Percentiles rank a stretch among this genome's conserved stretches.
Evolutionary conservation across 2,797 vertebrate species (phyloP).

Genomic region (Anguilla anguilla): DNA sequence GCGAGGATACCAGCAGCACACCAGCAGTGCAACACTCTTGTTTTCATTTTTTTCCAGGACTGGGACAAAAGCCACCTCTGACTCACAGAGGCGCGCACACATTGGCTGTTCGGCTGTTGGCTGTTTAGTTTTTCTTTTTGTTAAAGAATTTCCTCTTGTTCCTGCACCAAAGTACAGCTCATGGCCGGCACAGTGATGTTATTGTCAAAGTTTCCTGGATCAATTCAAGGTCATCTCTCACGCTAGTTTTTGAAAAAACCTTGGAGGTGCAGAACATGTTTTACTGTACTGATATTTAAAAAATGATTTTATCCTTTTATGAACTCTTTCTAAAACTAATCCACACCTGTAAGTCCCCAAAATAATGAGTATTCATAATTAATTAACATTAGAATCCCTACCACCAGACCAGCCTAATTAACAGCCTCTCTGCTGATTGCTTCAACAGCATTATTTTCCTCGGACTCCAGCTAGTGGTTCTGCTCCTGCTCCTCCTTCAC

Average conservation of each 20-base stretch:
- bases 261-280: slow-evolving; percentile 11
- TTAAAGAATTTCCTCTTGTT: slow-evolving; percentile 58
- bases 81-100: slow-evolving; percentile 65
- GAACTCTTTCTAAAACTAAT: background rate
- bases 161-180: slow-evolving; percentile 62
- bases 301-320: background rate
- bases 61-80: slow-evolving; percentile 64
- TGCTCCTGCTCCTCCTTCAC: background rate
- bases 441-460: background rate
- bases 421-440: background rate
- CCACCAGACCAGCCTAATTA: background rate
- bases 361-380: too few relatives aligned
- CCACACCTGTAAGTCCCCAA: background rate
- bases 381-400: background rate
- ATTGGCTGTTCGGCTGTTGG: slow-evolving; percentile 49
- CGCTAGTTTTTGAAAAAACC: slow-evolving; percentile 1
- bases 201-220: slow-evolving; percentile 74
- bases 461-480: background rate
- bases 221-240: slow-evolving; percentile 54
- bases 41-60: slow-evolving; percentile 63
- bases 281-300: background rate
- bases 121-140: slow-evolving; percentile 46
- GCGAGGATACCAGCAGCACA: slow-evolving; percentile 15
- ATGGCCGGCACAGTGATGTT: slow-evolving; percentile 58
- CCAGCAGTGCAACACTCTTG: slow-evolving; percentile 43